Evolutionary conservation across 2,888 invertebrate species (phyloP), one percentile per base, ranked within the genome.

Genomic region (Limulus polyphemus): DNA sequence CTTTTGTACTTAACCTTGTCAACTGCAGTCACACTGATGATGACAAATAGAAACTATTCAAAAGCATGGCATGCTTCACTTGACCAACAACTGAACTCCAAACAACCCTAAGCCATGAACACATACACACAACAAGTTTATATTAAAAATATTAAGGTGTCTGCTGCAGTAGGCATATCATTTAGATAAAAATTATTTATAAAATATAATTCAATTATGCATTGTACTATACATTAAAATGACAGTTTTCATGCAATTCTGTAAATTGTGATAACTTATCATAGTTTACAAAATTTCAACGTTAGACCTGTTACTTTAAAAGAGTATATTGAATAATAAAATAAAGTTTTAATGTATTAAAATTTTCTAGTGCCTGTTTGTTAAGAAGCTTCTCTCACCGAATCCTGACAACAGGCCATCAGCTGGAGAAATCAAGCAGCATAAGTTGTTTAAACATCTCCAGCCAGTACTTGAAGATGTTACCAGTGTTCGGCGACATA

Each of bases 381-480:
- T 94, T 11, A 82, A 83, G 68, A 77, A 84, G 74, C 90, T 94
- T 88, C 77, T 94, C 54, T 86, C 88, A 65, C 77, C 81, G 5
- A 80, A 84, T 63, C 90, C 93, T 0, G 78, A 80, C 5, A 78
- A 81, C 64, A 81, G 94, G 2, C 90, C 92, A 4, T 65, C 69
- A 46, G 72, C 74, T 12, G 11, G 16, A 14, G 54, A 54, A n/a
- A 54, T 54, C 11, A 54, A 54, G n/a, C 16, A 54, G 9, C 54
- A 54, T 32, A 16, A 16, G n/a, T 54, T 54, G 32, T 54, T 54
- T 32, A 54, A 54, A 14, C 17, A 16, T 54, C 32, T 54, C 14
- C 54, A 54, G n/a, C 54, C 54, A 1, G 54, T 17, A 54, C 54
- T 32, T 3, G 54, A 54, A 54, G 32, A 17, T 32, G 16, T 17